Base-by-base conservation (phyloP, 2,797 vertebrate species). In the Characodon lateralis region DNA sequence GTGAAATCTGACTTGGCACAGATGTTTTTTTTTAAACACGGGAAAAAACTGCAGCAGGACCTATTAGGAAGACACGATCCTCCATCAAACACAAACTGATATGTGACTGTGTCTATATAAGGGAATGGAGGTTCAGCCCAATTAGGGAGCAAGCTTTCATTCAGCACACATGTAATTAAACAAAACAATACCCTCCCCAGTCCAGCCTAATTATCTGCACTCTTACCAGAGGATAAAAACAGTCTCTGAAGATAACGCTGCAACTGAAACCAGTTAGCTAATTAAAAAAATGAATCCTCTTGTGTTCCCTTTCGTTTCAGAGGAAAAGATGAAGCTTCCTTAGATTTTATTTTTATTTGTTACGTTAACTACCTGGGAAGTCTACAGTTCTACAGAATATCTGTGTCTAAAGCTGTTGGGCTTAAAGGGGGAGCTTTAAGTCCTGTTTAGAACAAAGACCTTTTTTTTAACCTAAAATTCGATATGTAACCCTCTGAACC, bases 201-300 rank as follows among this genome's bases (percentile, higher is more conserved):
- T 53, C 58, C 13, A 56, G 41, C 41, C 51, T 89, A 84, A 89
- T 89, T 89, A 88, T 76, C 75, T 71, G 56, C 71, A 71, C n/a
- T 55, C 50, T 72, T 46, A 41, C 69, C 48, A 16, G 66, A 69
- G 43, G 56, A 80, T 70, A 74, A 86, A 71, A 86, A 77, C n/a
- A 53, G 28, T 59, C 74, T 78, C 75, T 81, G 5, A 39, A 56
- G 75, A 79, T 79, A 71, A 72, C 16, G 16, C 50, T 1, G 14
- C 50, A 72, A 79, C 70, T 79, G n/a, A 84, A 50, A 69, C 16
- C 4, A 8, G 68, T 73, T 68, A 22, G 0, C 48, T 83, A 78
- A 80, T 79, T 76, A 70, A 24, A 79, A 24, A 6, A 59, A 59
- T 63, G 20, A 63, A 76, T n/a, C 26, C 70, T 31, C 26, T 18